A percentile compares a stretch with the other conserved stretches of the same genome.
Evolutionary conservation across 2,797 vertebrate genomes (phyloP).

Genomic region (Lepilemur septentrionalis): DNA sequence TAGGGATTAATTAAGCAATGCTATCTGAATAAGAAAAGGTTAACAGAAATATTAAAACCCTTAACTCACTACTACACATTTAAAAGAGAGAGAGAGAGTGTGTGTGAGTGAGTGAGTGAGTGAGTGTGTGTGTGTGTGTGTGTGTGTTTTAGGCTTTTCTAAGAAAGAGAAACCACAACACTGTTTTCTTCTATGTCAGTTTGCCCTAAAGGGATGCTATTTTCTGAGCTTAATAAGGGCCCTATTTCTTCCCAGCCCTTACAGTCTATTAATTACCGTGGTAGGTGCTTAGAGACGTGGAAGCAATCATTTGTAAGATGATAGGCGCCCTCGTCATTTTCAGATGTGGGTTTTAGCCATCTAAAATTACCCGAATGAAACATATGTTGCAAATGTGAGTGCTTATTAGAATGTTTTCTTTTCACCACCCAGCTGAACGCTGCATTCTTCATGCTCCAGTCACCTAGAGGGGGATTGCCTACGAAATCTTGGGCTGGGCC

Average conservation of each 20-base stretch:
- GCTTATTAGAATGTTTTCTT: conserved; percentile 65
- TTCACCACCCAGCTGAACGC: conserved; percentile 54
- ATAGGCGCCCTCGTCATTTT: conserved; percentile 49
- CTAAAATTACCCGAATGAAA: conserved; percentile 69
- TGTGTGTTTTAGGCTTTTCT: conserved; percentile 18
- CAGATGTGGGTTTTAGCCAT: conserved; percentile 59
- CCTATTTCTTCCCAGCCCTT: conserved; percentile 57
- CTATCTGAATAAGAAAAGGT: conserved; percentile 50
- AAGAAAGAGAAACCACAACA: conserved; percentile 32
- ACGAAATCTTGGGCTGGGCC: neutral
- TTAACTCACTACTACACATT: conserved; percentile 25
- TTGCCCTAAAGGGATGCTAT: conserved; percentile 58
- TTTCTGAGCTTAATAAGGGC: conserved; percentile 64
- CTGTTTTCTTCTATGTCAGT: conserved; percentile 61
- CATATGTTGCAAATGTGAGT: conserved; percentile 61
- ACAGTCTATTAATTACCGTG: conserved; percentile 67
- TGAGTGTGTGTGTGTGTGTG: neutral
- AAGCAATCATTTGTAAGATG: conserved; percentile 64
- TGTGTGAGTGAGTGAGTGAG: neutral
- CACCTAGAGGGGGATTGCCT: neutral
- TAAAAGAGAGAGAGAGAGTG: neutral
- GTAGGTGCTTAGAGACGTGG: conserved; percentile 10
- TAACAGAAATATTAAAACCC: conserved; percentile 67
- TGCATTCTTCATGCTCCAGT: neutral
- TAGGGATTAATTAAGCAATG: conserved; percentile 50